Conservation (phyloP, 2,888 invertebrate species). For the Parapristionchus giblindavisi region DNA sequence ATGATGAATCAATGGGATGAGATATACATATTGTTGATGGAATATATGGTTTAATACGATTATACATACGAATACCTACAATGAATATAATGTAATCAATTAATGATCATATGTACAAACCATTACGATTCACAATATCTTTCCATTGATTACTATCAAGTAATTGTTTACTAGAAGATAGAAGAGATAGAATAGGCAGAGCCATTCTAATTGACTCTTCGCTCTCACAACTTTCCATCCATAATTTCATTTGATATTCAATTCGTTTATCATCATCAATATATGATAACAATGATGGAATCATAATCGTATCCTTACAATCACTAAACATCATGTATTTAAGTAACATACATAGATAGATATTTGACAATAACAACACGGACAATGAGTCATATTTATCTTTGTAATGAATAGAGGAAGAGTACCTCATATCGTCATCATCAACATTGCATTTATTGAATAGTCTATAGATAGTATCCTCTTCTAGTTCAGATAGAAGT, state of each 20-base stretch:
- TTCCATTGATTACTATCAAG: no score
- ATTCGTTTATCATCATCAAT: conserved; percentile 1
- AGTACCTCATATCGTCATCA: conserved; percentile 3
- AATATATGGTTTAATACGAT: no score
- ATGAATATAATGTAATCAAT: no score
- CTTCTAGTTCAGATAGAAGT: conserved; percentile 15
- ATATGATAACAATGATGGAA: conserved; percentile 4
- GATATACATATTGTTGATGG: no score
- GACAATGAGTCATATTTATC: no score
- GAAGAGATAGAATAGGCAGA: conserved; percentile 26
- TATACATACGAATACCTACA: no score
- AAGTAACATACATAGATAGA: no score
- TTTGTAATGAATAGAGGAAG: no score
- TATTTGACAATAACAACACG: no score
- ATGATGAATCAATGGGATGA: conserved; percentile 26
- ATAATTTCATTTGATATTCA: background rate
- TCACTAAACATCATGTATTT: background rate
- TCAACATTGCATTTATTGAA: background rate
- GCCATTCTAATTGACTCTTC: background rate
- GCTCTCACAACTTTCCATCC: conserved; percentile 1
- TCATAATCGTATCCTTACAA: conserved; percentile 1
- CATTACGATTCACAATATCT: no score
- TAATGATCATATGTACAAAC: no score
- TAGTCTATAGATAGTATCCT: background rate
- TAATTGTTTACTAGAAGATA: no score